These are phyloP conservation scores for Eubucco bourcierii DNA, from an alignment of 2,113 vertebrate species.

Conservation along the genomic window DNA sequence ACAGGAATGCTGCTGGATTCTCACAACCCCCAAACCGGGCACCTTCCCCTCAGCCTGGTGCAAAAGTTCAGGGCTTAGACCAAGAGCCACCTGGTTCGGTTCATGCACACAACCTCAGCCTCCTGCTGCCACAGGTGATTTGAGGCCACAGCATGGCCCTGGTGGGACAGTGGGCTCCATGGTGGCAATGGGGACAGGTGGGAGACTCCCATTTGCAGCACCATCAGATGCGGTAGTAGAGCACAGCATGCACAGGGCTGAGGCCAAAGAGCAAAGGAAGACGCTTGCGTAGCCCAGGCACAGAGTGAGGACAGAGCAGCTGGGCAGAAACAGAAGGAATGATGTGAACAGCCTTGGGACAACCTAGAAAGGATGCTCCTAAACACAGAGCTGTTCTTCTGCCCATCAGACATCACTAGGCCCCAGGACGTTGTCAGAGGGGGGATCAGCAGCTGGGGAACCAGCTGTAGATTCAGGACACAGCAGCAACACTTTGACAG, in stretches of 20 bases:
- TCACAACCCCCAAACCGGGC: neutral
- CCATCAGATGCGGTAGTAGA: neutral
- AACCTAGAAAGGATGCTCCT: neutral
- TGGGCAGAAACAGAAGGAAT: neutral
- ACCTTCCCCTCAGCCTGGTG: neutral
- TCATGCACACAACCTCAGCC: neutral
- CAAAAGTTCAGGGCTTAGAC: conserved; percentile 49
- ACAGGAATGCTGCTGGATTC: conserved; percentile 23
- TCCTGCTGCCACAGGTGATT: neutral
- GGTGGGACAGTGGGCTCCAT: accelerated
- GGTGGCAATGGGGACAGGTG: neutral
- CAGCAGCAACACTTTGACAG: neutral
- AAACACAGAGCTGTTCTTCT: neutral
- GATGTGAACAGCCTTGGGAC: neutral
- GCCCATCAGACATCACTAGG: neutral
- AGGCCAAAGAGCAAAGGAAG: neutral
- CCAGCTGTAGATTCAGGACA: neutral
- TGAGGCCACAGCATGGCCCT: neutral
- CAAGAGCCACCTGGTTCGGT: neutral
- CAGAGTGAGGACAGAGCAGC: neutral
- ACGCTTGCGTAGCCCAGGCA: neutral
- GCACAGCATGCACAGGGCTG: neutral
- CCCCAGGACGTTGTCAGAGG: neutral
- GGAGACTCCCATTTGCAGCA: neutral
- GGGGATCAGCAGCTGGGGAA: neutral